Conservation (phyloP, 2,113 vertebrate genomes). For the Zosterops pallidus region DNA sequence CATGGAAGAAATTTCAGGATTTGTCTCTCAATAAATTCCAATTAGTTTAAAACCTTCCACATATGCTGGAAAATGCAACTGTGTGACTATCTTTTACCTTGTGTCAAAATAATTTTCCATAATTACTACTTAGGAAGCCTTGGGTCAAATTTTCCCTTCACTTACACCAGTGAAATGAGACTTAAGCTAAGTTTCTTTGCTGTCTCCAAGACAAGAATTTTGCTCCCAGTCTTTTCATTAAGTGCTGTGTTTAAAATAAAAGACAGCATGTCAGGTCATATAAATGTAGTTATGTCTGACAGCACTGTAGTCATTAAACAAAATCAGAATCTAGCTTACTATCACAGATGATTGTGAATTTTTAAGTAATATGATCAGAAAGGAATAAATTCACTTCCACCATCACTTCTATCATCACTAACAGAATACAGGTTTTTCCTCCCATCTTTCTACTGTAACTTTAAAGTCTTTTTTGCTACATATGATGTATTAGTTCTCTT, state of each 20-base stretch:
- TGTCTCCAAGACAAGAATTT: conserved; percentile 14
- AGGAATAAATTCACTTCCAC: not conserved
- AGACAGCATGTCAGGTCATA: conserved; percentile 5
- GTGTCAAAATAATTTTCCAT: conserved; percentile 36
- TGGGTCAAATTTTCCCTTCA: conserved; percentile 29
- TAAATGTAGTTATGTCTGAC: not conserved
- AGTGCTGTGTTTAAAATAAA: conserved; percentile 20
- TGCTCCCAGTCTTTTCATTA: conserved; percentile 14
- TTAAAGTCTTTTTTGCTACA: not conserved
- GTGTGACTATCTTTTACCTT: not conserved
- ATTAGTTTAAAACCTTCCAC: not conserved
- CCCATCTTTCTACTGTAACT: not conserved
- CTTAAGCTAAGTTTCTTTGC: conserved; percentile 4
- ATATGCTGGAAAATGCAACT: not conserved
- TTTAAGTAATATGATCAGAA: not conserved
- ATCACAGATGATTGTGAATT: conserved; percentile 3
- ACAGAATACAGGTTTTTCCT: not conserved
- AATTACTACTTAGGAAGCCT: conserved; percentile 28
- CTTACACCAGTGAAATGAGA: not conserved
- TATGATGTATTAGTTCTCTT: not conserved
- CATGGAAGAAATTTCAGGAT: not conserved
- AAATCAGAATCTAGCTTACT: not conserved
- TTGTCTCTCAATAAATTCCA: not conserved
- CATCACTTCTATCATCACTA: not conserved
- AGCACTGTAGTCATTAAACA: not conserved